Evolutionary conservation across 2,113 vertebrate genomes (phyloP), one percentile per base, ranked within the genome.

Genomic region (Amphilophus citrinellus): DNA sequence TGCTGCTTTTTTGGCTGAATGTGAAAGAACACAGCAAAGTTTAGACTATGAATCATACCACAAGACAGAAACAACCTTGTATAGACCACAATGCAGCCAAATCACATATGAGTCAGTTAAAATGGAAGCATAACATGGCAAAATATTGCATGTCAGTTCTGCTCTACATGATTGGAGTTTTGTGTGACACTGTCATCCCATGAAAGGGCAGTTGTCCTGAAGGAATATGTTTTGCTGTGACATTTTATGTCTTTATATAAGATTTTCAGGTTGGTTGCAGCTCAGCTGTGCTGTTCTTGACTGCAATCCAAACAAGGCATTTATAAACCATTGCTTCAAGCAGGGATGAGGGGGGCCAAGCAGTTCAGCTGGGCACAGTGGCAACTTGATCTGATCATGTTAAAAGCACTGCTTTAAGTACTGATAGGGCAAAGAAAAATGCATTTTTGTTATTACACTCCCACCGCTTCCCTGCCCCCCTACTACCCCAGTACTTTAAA

Each of bases 131-230:
- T 18, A 71, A 81, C 39, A 56, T 66, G 35, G 30, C 66, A 79
- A 79, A 80, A 86, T 80, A 83, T 76, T 75, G 77, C 66, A 78
- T 80, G 83, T 82, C 90, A 87, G n/a, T 80, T 89, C 10, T 84
- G 75, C 68, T 89, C 56, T 61, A 10, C 53, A 13, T 59, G 57
- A 86, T 56, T 50, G 24, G 60, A 87, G 73, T 63, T 53, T 79
- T 82, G 50, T 68, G 57, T 65, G 42, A 65, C 42, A 22, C 77
- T 61, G 53, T 14, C 76, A 60, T 80, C 59, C 57, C n/a, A 37
- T 84, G 22, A 86, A 89, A 83, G 86, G 76, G 78, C 76, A 85
- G 56, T 47, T 79, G 57, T 85, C 85, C 80, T 30, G 2, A 59
- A 80, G 88, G 59, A 75, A 77, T 60, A 24, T 59, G 37, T 68